These are phyloP conservation scores for Zhengitettix transpicula DNA, from an alignment of 2,888 invertebrate species.

Conservation along the genomic window DNA sequence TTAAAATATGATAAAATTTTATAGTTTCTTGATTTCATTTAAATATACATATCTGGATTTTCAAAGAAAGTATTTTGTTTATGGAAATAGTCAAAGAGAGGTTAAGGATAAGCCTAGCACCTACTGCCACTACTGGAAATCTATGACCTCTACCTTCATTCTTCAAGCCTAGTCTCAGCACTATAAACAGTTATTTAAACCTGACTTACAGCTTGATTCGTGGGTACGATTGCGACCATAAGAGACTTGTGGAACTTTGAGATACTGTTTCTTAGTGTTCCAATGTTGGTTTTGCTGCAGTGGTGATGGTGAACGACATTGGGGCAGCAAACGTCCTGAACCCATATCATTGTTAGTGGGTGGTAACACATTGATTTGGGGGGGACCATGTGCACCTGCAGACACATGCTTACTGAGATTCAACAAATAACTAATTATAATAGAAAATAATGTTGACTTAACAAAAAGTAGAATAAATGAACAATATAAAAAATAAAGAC, in stretches of 20 bases:
- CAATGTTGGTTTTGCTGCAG: constrained; percentile 9
- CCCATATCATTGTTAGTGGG: constrained; percentile 27
- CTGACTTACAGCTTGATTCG: constrained; percentile 19
- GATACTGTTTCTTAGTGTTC: constrained; percentile 12
- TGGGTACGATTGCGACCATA: constrained; percentile 27
- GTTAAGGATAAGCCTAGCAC: background rate
- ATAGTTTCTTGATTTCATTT: no score
- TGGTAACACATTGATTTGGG: background rate
- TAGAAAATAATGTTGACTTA: no score
- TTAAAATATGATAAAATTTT: no score
- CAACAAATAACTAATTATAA: no score
- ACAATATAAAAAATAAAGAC: no score
- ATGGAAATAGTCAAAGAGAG: background rate
- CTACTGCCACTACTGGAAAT: background rate
- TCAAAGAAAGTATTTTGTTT: no score
- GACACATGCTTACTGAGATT: background rate
- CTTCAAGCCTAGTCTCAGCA: background rate
- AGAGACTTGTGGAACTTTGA: constrained; percentile 13
- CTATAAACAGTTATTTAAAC: background rate
- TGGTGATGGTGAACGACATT: constrained; percentile 19
- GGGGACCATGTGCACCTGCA: background rate
- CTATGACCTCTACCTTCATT: background rate
- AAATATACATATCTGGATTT: no score
- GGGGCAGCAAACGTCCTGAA: constrained; percentile 45
- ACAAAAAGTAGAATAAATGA: no score